A percentile compares a stretch with the other conserved stretches of the same genome.
Evolutionary conservation across 2,888 invertebrate species (phyloP).

Genomic region (Lepidocyrtoides sp.): DNA sequence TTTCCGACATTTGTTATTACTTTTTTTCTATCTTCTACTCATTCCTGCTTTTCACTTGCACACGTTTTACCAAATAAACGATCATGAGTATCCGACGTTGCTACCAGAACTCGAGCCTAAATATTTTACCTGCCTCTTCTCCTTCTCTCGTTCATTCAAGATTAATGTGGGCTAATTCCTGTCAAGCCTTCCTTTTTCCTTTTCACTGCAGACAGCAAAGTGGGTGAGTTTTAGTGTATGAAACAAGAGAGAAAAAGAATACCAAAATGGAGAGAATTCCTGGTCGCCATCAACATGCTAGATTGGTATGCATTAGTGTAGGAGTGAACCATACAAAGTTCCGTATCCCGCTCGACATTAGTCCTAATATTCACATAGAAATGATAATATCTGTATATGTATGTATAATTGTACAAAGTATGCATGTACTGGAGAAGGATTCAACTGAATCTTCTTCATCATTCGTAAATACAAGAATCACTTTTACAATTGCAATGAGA

Average conservation of each 20-base stretch:
- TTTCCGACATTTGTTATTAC: slow-evolving; percentile 52
- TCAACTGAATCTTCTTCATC: too few species aligned
- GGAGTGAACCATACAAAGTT: background rate
- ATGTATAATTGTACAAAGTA: too few species aligned
- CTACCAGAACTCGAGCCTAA: background rate
- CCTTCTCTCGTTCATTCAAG: slow-evolving; percentile 51
- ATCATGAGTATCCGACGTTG: background rate
- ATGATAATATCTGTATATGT: background rate
- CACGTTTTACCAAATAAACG: background rate
- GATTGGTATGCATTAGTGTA: background rate
- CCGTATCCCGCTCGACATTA: background rate
- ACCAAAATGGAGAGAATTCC: background rate
- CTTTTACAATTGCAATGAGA: background rate
- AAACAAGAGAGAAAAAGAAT: background rate
- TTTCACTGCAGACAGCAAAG: slow-evolving; percentile 17
- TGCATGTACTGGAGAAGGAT: too few species aligned
- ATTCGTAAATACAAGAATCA: too few species aligned
- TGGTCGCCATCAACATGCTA: background rate
- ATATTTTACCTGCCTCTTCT: slow-evolving; percentile 54
- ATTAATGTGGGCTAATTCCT: slow-evolving; percentile 75
- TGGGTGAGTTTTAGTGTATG: background rate
- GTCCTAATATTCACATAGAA: background rate
- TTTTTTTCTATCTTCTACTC: slow-evolving; percentile 7
- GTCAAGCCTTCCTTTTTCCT: slow-evolving; percentile 51
- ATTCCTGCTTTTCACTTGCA: background rate